Conservation (phyloP, 2,888 invertebrate species). For the Eulithis prunata region DNA sequence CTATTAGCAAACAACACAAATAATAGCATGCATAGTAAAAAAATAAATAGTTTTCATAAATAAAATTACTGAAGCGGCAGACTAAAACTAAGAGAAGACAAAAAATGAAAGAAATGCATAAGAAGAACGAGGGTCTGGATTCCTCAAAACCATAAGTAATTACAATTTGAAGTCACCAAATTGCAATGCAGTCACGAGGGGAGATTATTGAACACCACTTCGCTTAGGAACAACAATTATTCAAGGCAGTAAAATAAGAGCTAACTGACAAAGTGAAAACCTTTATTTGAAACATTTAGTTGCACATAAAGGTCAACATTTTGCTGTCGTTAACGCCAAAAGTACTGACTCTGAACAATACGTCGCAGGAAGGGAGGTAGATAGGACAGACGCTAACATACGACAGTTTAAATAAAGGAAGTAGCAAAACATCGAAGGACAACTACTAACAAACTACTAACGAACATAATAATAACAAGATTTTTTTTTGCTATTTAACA, state of each 20-base stretch:
- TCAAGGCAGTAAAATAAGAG: slow-evolving; percentile 59
- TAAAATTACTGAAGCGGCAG: slow-evolving; percentile 8
- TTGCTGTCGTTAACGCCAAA: slow-evolving; percentile 47
- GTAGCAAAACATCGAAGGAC: slow-evolving; percentile 39
- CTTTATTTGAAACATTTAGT: slow-evolving; percentile 66
- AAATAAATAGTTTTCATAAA: slow-evolving; percentile 5
- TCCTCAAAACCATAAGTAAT: slow-evolving; percentile 83
- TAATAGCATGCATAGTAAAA: slow-evolving; percentile 7
- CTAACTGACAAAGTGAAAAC: slow-evolving; percentile 57
- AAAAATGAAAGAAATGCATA: slow-evolving; percentile 60
- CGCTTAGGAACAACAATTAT: slow-evolving; percentile 51
- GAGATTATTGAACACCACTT: slow-evolving; percentile 82
- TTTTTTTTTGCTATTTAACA: slow-evolving; percentile 30
- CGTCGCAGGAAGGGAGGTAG: slow-evolving; percentile 42
- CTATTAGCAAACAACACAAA: slow-evolving; percentile 11
- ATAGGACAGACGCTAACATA: slow-evolving; percentile 26
- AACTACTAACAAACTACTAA: slow-evolving; percentile 36
- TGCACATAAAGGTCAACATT: slow-evolving; percentile 69
- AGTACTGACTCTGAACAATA: slow-evolving; percentile 60
- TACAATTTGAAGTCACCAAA: slow-evolving; percentile 84
- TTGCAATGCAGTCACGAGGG: slow-evolving; percentile 85
- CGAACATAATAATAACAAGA: slow-evolving; percentile 36
- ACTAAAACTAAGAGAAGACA: slow-evolving; percentile 15
- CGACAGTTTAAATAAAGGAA: slow-evolving; percentile 31
- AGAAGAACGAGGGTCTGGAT: slow-evolving; percentile 81